Evolutionary conservation across 2,888 invertebrate species (phyloP), one percentile per base, ranked within the genome.

Genomic region (Philonicus albiceps): DNA sequence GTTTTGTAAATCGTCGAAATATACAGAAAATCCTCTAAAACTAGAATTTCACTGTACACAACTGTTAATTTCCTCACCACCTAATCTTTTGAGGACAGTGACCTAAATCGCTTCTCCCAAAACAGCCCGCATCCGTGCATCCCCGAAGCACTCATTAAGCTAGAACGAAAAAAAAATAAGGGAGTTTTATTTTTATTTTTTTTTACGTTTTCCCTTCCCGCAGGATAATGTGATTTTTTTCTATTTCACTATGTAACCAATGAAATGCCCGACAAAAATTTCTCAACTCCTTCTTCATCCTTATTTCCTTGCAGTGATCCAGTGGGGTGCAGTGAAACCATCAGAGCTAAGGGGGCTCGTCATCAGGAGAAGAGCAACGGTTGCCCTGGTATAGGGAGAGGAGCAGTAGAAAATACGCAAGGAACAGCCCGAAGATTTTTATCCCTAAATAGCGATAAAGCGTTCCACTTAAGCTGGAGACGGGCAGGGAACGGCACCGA

Each of bases 381-480:
- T 49, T n/a, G 49, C 49, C 49, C 40, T 16, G 40, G 40, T 19
- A 19, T 53, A 53, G 53, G 19, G 8, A n/a, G n/a, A 64, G 22
- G 19, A 64, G 11, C 64, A 64, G 64, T 11, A 64, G 27, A 11
- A 19, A 27, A 27, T 27, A 27, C 64, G 22, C 27, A 64, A 64
- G 64, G 64, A 64, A 64, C 64, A 64, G 64, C 31, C 81, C 34
- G 81, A 83, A 27, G 55, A 83, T 83, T 64, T 64, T 83, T 64
- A 83, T 83, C 37, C 37, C 64, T 34, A 83, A 55, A 83, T 37
- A 83, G 81, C 55, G 64, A 64, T 64, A 83, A 83, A 83, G 81
- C 81, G 34, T 64, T 64, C 64, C 34, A 34, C 81, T 83, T 83
- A 83, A 83, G 64, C 81, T 83, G 81, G 81, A 83, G 55, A n/a